Percentiles rank a stretch among this genome's conserved stretches.
These are phyloP conservation scores for Brachionus rotundiformis DNA, from an alignment of 1,140 invertebrate species.

Conservation along the genomic window DNA sequence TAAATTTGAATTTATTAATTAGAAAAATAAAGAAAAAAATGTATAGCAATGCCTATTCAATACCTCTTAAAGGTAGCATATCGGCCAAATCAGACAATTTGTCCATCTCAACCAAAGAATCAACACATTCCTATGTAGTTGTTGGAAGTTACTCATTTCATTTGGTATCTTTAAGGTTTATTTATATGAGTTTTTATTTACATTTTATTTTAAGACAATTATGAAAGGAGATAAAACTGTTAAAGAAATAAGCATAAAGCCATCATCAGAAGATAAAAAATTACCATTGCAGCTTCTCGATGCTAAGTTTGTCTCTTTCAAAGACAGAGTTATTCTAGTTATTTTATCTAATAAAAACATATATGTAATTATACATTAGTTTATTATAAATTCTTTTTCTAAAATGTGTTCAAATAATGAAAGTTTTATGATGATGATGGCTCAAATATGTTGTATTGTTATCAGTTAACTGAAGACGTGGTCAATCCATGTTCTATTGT, in stretches of 20 bases:
- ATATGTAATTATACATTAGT: slow-evolving; percentile 35
- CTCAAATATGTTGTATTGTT: background rate
- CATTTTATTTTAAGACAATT: too few relatives aligned
- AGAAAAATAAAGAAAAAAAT: slow-evolving; percentile 12
- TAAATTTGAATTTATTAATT: background rate
- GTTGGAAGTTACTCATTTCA: background rate
- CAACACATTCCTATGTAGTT: background rate
- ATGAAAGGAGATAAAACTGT: background rate
- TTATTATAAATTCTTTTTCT: background rate
- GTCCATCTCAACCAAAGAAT: background rate
- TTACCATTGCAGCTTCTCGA: background rate
- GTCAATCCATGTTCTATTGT: background rate
- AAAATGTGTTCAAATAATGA: background rate
- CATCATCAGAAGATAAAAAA: background rate
- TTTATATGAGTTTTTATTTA: too few relatives aligned
- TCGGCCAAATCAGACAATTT: background rate
- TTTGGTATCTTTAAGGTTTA: background rate
- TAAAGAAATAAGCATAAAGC: background rate
- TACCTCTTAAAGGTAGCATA: slow-evolving; percentile 12
- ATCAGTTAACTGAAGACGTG: background rate
- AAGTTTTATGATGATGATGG: slow-evolving; percentile 36
- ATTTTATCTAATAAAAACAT: slow-evolving; percentile 8
- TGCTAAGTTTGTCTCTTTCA: background rate
- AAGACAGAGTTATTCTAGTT: background rate
- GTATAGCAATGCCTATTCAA: slow-evolving; percentile 11